Evolutionary conservation across 2,888 invertebrate genomes (phyloP).

Genomic region (Margaritifera margaritifera): DNA sequence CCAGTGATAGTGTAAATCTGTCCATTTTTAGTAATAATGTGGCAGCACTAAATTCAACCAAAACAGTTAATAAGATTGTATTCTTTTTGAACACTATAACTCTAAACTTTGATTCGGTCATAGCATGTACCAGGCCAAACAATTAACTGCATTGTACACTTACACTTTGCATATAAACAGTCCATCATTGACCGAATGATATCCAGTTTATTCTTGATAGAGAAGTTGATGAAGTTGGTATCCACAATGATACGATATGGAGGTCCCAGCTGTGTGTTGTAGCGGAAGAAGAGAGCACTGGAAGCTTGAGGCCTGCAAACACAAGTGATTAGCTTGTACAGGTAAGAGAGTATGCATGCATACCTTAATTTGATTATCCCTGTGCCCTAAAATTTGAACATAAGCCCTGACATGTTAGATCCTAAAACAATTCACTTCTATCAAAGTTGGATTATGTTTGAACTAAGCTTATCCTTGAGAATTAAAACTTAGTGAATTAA

Average conservation of each 20-base stretch:
- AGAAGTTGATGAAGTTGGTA: constrained; percentile 99
- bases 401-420: not conserved
- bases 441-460: no score
- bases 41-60: no score
- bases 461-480: no score
- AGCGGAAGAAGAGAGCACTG: constrained; percentile 96
- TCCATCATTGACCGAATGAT: constrained; percentile 99
- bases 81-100: no score
- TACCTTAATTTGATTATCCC: not conserved
- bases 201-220: constrained; percentile 97
- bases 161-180: constrained; percentile 95
- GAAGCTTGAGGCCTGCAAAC: constrained; percentile 74
- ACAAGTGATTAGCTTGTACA: not conserved
- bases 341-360: not conserved
- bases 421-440: not conserved
- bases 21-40: no score
- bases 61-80: no score
- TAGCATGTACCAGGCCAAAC: no score
- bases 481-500: no score
- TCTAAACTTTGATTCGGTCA: no score
- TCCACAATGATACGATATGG: constrained; percentile 97
- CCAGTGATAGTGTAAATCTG: no score
- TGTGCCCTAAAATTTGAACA: not conserved
- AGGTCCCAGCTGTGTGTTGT: constrained; percentile 97
- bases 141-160: constrained; percentile 37